Base-by-base conservation (phyloP, 2,888 invertebrate species). In the Anthrax anthrax region DNA sequence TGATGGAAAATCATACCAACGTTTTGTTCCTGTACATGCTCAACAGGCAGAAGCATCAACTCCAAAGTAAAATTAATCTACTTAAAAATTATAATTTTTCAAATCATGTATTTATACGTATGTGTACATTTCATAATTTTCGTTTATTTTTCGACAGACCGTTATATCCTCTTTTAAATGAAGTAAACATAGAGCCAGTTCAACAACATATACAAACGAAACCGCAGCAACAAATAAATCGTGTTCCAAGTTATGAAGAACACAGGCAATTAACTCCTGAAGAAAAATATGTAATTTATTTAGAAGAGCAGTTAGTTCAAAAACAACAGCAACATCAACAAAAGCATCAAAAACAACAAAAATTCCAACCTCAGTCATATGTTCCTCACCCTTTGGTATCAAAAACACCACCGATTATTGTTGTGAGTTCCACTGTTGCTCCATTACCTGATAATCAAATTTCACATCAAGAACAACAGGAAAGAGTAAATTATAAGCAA, bases 261-360 rank as follows among this genome's bases (percentile, higher is more conserved):
- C 29, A 32, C 13, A 32, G 29, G 2, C 29, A 42, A 29, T 52
- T 65, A 54, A 66, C 66, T 49, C 65, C 67, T 39, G 63, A 66
- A 56, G 60, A 66, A 53, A 64, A 64, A 51, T 65, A 67, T 53
- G 64, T 67, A 47, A 56, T 59, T 46, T 67, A 63, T 56, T 59
- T 67, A 53, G 64, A 63, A 47, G 64, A 66, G 52, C 65, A 64
- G 50, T 54, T 63, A 52, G 52, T 54, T 39, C 55, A 57, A 52
- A 58, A 59, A 44, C 57, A 58, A 39, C 58, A 57, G 40, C 54
- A 53, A 39, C 48, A 52, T 14, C 45, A 49, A 37, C 49, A 48
- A 5, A 2, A 32, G 14, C 47, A 50, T 34, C 51, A 51, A 10
- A 49, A 52, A 19, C 49, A 49, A 18, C 50, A 49, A 42, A 51